Conservation (phyloP, 2,888 invertebrate species). For the Synergus gifuensis region DNA sequence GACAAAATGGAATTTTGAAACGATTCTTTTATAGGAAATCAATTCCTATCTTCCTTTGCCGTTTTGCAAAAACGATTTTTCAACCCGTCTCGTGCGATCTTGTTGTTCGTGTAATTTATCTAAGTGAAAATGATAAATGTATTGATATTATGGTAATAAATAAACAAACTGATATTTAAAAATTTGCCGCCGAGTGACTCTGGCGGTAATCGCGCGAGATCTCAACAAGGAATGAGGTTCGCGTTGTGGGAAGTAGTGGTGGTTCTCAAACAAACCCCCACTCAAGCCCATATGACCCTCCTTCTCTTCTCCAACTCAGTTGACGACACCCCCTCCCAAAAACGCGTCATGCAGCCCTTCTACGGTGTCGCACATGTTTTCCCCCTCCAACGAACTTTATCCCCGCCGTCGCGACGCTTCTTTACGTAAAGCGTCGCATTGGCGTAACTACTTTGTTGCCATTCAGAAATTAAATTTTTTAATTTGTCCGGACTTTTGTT, state of each 20-base stretch:
- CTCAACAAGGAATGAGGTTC: slow-evolving; percentile 68
- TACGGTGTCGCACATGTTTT: slow-evolving; percentile 31
- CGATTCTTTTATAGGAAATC: not conserved
- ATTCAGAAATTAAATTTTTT: no score
- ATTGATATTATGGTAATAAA: not conserved
- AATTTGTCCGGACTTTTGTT: not conserved
- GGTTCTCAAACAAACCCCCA: slow-evolving; percentile 50
- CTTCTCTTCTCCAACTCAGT: not conserved
- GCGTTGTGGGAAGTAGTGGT: slow-evolving; percentile 60
- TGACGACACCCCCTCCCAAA: not conserved
- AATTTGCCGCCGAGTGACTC: not conserved
- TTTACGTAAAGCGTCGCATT: slow-evolving; percentile 42
- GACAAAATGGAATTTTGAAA: not conserved
- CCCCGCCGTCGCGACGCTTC: slow-evolving; percentile 42
- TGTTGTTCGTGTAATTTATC: not conserved
- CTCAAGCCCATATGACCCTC: slow-evolving; percentile 38
- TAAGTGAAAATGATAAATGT: not conserved
- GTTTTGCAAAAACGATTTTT: slow-evolving; percentile 23
- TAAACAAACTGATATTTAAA: slow-evolving; percentile 12
- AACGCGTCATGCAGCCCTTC: slow-evolving; percentile 32
- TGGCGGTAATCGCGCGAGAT: slow-evolving; percentile 47
- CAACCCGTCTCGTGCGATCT: not conserved
- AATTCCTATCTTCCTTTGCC: slow-evolving; percentile 34
- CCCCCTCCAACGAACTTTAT: slow-evolving; percentile 35
- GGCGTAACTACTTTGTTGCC: not conserved